phyloP scores from a whole-genome alignment of 2,888 invertebrate species.

The Iphiclides podalirius region DNA sequence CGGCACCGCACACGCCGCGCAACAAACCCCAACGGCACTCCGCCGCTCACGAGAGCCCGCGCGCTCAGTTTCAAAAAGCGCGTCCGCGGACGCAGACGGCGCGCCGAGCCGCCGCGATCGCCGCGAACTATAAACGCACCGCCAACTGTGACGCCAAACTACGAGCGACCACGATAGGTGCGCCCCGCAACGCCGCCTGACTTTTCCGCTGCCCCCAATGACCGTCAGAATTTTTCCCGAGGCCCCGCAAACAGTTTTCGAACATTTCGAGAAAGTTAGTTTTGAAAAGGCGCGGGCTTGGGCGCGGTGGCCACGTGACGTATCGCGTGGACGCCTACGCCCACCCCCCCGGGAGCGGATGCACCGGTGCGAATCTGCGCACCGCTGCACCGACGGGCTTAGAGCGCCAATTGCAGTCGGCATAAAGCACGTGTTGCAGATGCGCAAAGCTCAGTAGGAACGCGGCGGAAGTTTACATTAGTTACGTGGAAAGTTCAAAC shows the following conservation, averaged over 20 bases:
- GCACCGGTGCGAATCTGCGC: constrained; percentile 49
- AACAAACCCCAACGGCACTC: constrained; percentile 50
- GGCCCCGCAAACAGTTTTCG: not conserved
- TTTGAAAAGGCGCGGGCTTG: constrained; percentile 31
- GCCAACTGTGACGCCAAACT: constrained; percentile 53
- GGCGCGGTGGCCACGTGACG: constrained; percentile 44
- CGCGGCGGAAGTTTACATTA: constrained; percentile 12
- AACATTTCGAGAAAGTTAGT: constrained; percentile 20
- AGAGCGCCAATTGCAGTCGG: constrained; percentile 12
- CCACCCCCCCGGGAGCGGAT: constrained; percentile 33
- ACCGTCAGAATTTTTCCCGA: not conserved
- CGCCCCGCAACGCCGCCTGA: not conserved
- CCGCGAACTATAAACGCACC: constrained; percentile 32
- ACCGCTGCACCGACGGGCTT: constrained; percentile 36
- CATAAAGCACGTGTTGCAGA: constrained; percentile 17
- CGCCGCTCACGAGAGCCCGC: constrained; percentile 47
- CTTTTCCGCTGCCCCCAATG: not conserved
- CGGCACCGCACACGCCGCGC: constrained; percentile 44
- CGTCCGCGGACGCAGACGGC: constrained; percentile 60
- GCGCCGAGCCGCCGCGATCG: constrained; percentile 48
- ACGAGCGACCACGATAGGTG: constrained; percentile 41
- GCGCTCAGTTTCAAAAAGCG: constrained; percentile 57
- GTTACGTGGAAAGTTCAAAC: constrained; percentile 7
- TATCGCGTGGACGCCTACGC: constrained; percentile 37
- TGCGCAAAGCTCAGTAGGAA: constrained; percentile 14